Evolutionary conservation across 2,888 invertebrate genomes (phyloP).

Genomic region (Schizaphis graminum): DNA sequence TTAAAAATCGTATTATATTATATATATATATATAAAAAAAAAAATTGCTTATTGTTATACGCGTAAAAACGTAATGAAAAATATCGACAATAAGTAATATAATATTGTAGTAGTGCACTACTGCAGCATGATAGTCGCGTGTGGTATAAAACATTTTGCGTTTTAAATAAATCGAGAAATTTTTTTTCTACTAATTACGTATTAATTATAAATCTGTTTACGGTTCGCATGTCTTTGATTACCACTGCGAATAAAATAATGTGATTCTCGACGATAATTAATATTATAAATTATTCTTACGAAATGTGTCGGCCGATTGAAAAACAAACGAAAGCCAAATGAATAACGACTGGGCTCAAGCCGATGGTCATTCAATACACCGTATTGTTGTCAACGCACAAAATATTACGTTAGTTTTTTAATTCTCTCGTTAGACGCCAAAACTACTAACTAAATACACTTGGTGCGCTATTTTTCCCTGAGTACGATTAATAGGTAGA

Average conservation of each 20-base stretch:
- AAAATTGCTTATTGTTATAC: not conserved
- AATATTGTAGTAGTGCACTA: not conserved
- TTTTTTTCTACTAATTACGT: not conserved
- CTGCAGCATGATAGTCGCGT: not conserved
- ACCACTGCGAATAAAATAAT: not conserved
- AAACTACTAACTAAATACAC: not conserved
- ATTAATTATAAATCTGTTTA: not conserved
- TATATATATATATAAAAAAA: not conserved
- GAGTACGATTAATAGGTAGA: not conserved
- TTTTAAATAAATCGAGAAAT: slow-evolving; percentile 8
- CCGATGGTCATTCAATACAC: not conserved
- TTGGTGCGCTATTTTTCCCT: not conserved
- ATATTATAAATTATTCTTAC: not conserved
- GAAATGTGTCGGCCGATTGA: not conserved
- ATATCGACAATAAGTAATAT: not conserved
- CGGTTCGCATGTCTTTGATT: not conserved
- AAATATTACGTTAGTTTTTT: not conserved
- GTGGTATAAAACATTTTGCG: slow-evolving; percentile 2
- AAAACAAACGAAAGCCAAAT: not conserved
- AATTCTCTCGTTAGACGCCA: not conserved
- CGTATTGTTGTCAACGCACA: not conserved
- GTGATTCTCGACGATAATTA: not conserved
- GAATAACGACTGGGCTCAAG: not conserved
- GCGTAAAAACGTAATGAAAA: not conserved
- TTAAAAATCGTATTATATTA: slow-evolving; percentile 10